phyloP scores from a whole-genome alignment of 2,797 vertebrate genomes.

The Dermochelys coriacea region DNA sequence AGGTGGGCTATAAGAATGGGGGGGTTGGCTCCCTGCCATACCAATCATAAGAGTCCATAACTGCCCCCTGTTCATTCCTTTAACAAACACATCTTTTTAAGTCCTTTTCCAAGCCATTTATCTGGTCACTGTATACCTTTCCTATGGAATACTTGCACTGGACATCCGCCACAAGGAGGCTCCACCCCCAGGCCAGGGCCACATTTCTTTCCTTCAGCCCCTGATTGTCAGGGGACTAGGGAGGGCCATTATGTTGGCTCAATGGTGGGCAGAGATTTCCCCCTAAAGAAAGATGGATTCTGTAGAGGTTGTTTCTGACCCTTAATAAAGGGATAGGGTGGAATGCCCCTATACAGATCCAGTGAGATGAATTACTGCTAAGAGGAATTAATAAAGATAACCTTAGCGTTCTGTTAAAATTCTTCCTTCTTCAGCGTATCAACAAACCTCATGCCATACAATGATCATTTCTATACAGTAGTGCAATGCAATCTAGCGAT shows the following conservation, averaged over 20 bases:
- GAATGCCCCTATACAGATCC: not conserved
- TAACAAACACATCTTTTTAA: too few relatives aligned
- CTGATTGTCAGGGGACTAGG: not conserved
- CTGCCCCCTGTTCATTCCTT: too few relatives aligned
- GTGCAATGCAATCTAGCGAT: not conserved
- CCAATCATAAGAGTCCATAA: too few relatives aligned
- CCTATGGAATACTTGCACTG: too few relatives aligned
- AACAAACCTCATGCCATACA: not conserved
- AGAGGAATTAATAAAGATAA: not conserved
- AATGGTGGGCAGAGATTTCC: not conserved
- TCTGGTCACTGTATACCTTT: too few relatives aligned
- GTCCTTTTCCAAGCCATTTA: too few relatives aligned
- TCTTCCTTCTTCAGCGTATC: not conserved
- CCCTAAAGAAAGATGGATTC: not conserved
- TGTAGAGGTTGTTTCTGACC: not conserved
- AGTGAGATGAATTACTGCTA: not conserved
- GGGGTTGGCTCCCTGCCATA: too few relatives aligned
- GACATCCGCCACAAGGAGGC: too few relatives aligned
- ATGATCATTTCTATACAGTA: not conserved
- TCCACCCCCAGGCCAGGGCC: too few relatives aligned
- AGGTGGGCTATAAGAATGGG: too few relatives aligned
- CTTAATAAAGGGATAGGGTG: not conserved
- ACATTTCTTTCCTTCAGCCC: not conserved
- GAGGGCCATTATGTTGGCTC: not conserved
- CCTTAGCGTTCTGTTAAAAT: not conserved